Conservation (phyloP, 2,797 vertebrate genomes). For the Pteropus rufus region DNA sequence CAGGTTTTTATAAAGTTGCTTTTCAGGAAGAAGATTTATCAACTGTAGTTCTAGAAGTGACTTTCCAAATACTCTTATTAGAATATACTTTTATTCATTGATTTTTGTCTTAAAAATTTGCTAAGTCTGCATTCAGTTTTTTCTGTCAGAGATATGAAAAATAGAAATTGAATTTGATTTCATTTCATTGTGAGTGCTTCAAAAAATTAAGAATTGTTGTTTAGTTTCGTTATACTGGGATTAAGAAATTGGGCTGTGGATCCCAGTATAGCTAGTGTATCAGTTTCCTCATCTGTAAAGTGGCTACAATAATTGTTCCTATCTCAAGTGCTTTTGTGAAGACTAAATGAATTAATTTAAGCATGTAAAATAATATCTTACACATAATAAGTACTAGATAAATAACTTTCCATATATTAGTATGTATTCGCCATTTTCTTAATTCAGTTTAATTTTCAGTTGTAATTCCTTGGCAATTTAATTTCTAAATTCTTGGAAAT, state of each 20-base stretch:
- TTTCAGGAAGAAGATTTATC: not conserved
- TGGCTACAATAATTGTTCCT: not conserved
- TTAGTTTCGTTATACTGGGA: slow-evolving; percentile 6
- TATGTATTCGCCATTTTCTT: not conserved
- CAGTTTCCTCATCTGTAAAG: slow-evolving; percentile 16
- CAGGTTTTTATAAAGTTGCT: not conserved
- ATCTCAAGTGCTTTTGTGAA: not conserved
- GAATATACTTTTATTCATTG: not conserved
- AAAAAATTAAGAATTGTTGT: slow-evolving; percentile 6
- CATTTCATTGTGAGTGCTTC: not conserved
- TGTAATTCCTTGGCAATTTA: not conserved
- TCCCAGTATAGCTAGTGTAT: not conserved
- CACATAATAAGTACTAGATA: not conserved
- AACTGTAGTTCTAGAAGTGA: not conserved
- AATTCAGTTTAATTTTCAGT: not conserved
- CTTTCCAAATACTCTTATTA: not conserved
- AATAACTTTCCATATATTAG: not conserved
- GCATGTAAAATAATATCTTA: not conserved
- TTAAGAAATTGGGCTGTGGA: not conserved
- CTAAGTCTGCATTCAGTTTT: not conserved
- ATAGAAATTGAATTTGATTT: not conserved
- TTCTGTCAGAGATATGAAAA: slow-evolving; percentile 4
- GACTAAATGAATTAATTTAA: slow-evolving; percentile 18
- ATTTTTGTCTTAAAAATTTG: slow-evolving; percentile 24
- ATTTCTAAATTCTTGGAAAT: not conserved